Percentiles rank a stretch among this genome's conserved stretches.
Evolutionary conservation across 2,888 invertebrate genomes (phyloP).

Genomic region (Acheta domesticus): DNA sequence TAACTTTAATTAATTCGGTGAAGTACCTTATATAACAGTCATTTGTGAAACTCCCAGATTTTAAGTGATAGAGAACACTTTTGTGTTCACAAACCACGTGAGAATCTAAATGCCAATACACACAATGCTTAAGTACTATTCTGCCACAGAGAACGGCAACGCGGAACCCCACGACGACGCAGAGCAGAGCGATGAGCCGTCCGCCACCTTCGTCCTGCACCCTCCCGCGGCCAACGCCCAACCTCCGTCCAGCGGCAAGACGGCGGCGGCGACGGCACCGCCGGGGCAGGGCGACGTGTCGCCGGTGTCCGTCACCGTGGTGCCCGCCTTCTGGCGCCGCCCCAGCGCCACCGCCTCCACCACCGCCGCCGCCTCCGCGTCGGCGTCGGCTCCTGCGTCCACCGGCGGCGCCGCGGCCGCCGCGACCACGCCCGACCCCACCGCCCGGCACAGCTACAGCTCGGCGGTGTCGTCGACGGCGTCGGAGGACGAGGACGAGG

Average conservation of each 20-base stretch:
- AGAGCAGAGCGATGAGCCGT: no score
- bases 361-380: slow-evolving; percentile 12
- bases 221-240: no score
- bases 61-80: no score
- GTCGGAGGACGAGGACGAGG: slow-evolving; percentile 4
- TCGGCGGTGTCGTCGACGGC: slow-evolving; percentile 20
- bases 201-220: no score
- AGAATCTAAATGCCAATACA: no score
- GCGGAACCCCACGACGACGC: no score
- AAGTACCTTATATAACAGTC: no score
- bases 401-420: background rate
- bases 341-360: slow-evolving; percentile 47
- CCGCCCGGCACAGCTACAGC: background rate
- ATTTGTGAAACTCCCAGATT: no score
- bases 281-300: slow-evolving; percentile 37
- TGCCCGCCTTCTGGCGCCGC: slow-evolving; percentile 48
- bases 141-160: no score
- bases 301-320: slow-evolving; percentile 43
- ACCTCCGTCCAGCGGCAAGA: slow-evolving; percentile 20
- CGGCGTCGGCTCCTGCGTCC: background rate
- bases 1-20: no score
- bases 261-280: slow-evolving; percentile 36
- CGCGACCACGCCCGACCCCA: background rate
- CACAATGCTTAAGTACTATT: no score
- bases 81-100: no score